A percentile compares a stretch with the other conserved stretches of the same genome.
phyloP scores from a whole-genome alignment of 2,113 vertebrate species.

The Amblyopsis rosae region DNA sequence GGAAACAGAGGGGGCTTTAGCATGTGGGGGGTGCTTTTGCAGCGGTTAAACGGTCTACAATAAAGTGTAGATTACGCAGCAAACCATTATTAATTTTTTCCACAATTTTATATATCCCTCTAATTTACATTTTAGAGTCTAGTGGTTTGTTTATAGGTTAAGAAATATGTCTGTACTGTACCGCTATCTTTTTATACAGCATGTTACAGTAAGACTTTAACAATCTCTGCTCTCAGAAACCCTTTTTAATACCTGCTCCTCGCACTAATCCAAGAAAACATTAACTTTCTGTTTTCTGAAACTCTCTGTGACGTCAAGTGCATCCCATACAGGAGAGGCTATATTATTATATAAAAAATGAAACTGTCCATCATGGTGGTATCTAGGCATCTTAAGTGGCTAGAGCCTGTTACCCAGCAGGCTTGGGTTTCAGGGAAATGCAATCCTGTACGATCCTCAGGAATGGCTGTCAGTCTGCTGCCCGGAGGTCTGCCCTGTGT shows the following conservation, averaged over 20 bases:
- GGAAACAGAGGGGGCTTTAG: constrained; percentile 66
- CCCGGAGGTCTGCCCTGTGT: too few species aligned
- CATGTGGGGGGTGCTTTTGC: constrained; percentile 59
- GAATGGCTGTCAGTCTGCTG: constrained; percentile 69
- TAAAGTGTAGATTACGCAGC: constrained; percentile 64
- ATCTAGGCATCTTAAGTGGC: constrained; percentile 81
- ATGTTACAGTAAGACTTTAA: too few species aligned
- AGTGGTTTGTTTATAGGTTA: too few species aligned
- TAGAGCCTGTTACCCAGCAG: constrained; percentile 75
- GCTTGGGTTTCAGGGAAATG: constrained; percentile 76
- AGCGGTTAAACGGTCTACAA: constrained; percentile 62
- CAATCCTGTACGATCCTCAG: constrained; percentile 76
- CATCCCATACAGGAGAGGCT: constrained; percentile 52
- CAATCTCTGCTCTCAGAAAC: too few species aligned
- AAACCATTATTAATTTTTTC: constrained; percentile 38
- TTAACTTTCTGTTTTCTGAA: too few species aligned
- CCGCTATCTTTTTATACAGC: too few species aligned
- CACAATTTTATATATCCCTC: constrained; percentile 47
- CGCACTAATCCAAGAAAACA: too few species aligned
- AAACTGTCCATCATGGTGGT: constrained; percentile 69
- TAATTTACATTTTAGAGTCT: constrained; percentile 42
- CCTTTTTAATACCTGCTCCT: too few species aligned
- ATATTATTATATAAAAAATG: constrained; percentile 72
- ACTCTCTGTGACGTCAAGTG: constrained; percentile 24
- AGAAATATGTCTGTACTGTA: too few species aligned